phyloP scores from a whole-genome alignment of 2,888 invertebrate genomes.

The Aphidoletes aphidimyza region DNA sequence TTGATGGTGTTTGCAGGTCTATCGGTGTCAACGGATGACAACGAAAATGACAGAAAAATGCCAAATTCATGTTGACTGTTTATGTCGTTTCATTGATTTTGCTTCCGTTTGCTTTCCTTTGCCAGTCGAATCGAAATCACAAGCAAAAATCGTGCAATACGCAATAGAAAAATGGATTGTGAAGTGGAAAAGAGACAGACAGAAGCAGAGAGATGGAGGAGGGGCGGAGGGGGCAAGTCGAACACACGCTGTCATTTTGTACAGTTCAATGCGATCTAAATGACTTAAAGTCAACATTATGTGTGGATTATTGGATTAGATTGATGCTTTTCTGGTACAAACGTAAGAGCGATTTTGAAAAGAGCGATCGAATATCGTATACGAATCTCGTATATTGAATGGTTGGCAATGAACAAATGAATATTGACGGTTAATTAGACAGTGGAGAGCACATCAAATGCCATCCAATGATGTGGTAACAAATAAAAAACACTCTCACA shows the following conservation, averaged over 20 bases:
- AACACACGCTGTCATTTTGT: slow-evolving; percentile 40
- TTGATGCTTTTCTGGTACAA: slow-evolving; percentile 18
- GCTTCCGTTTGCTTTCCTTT: not conserved
- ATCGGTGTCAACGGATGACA: not conserved
- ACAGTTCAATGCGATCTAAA: slow-evolving; percentile 45
- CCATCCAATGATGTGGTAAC: not conserved
- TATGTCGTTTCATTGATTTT: not conserved
- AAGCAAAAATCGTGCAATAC: not conserved
- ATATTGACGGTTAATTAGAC: not conserved
- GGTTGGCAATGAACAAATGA: slow-evolving; percentile 14
- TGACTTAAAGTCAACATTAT: slow-evolving; percentile 32
- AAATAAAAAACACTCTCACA: not conserved
- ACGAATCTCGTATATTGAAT: slow-evolving; percentile 15
- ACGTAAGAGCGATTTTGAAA: not conserved
- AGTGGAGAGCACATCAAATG: not conserved
- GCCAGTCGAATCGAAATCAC: not conserved
- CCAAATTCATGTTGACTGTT: slow-evolving; percentile 20
- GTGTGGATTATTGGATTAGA: slow-evolving; percentile 31
- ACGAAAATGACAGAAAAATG: slow-evolving; percentile 28
- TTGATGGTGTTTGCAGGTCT: not conserved
- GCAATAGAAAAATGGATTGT: no score
- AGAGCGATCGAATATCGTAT: slow-evolving; percentile 22
- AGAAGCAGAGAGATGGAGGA: no score
- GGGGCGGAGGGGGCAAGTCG: no score
- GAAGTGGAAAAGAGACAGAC: not conserved